phyloP scores from a whole-genome alignment of 2,888 invertebrate genomes.

The Autographa pulchrina region DNA sequence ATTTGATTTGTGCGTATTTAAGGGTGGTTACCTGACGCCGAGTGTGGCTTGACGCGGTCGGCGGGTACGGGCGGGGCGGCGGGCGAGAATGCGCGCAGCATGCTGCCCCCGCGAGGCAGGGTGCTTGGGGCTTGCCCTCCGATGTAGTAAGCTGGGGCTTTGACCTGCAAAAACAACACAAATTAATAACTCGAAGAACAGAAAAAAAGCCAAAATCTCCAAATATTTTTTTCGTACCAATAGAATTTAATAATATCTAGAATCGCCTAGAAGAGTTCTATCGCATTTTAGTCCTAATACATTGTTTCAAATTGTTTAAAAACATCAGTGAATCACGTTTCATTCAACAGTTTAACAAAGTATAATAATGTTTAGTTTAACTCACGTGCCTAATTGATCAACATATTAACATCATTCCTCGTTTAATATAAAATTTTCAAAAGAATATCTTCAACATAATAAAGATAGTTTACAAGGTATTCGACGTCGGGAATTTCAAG shows the following conservation, averaged over 20 bases:
- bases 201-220: not conserved
- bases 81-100: slow-evolving; percentile 92
- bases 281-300: not conserved
- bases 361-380: slow-evolving; percentile 14
- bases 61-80: slow-evolving; percentile 88
- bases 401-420: slow-evolving; percentile 1
- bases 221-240: too few species aligned
- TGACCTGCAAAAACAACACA: slow-evolving; percentile 69
- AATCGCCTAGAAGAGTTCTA: slow-evolving; percentile 10
- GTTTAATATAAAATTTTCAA: not conserved
- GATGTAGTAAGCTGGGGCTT: slow-evolving; percentile 93
- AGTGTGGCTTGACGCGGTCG: slow-evolving; percentile 88
- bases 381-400: not conserved
- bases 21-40: slow-evolving; percentile 71
- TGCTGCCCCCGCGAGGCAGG: slow-evolving; percentile 91
- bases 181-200: not conserved
- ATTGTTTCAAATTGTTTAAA: slow-evolving; percentile 19
- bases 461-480: not conserved
- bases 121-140: slow-evolving; percentile 90
- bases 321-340: slow-evolving; percentile 19
- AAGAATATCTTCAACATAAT: not conserved
- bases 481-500: slow-evolving; percentile 25
- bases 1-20: slow-evolving; percentile 29
- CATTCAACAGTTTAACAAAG: slow-evolving; percentile 7
- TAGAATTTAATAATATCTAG: not conserved